Conservation (phyloP, 2,888 invertebrate species). For the Ophion ellenae region DNA sequence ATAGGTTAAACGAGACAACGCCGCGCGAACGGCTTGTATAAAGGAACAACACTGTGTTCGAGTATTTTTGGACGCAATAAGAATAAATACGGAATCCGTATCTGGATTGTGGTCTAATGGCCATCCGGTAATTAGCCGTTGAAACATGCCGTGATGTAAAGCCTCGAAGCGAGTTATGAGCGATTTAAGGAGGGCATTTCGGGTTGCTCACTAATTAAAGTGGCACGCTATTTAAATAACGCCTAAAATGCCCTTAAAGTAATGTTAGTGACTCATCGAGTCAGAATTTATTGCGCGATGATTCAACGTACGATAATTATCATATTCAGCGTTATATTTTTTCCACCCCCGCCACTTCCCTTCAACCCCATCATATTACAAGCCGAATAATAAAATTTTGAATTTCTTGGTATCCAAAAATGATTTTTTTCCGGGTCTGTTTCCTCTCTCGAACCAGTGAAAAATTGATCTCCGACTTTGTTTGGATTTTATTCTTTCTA, state of each 20-base stretch:
- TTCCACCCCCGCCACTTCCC: too few species aligned
- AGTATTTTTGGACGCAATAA: slow-evolving; percentile 22
- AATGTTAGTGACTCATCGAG: slow-evolving; percentile 5
- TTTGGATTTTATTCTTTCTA: background rate
- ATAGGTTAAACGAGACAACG: too few species aligned
- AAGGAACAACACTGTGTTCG: background rate
- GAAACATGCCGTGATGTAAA: slow-evolving; percentile 12
- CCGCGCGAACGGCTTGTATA: too few species aligned
- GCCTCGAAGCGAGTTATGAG: slow-evolving; percentile 1
- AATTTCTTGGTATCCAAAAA: background rate
- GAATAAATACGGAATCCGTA: background rate
- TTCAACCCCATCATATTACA: background rate
- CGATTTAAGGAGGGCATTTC: slow-evolving; percentile 9
- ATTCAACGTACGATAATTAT: background rate
- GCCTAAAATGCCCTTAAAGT: background rate
- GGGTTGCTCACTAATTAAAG: slow-evolving; percentile 39
- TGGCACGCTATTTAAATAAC: background rate
- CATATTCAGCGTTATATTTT: background rate
- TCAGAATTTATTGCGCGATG: slow-evolving; percentile 29
- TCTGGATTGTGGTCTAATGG: slow-evolving; percentile 37
- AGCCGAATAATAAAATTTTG: background rate
- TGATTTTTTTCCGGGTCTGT: background rate
- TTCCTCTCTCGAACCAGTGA: background rate
- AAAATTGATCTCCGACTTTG: background rate
- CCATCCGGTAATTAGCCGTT: slow-evolving; percentile 49